Base-by-base conservation (phyloP, 2,888 invertebrate genomes). In the Erebia aethiops region DNA sequence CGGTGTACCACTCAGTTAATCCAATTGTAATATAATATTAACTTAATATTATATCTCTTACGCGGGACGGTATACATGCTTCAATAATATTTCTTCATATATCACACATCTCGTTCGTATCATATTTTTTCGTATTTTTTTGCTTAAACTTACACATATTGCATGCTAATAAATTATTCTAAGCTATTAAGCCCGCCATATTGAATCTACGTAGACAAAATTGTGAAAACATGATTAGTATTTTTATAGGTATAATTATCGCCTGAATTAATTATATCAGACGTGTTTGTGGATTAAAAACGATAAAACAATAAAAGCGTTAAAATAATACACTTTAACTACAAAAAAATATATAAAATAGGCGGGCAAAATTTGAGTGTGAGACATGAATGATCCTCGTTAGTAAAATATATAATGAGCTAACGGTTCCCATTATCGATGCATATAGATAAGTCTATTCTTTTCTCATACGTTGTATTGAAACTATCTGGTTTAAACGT, bases 131-230 rank as follows among this genome's bases (percentile, higher is more conserved):
- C 76, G 79, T 79, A 16, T 66, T 68, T 82, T 81, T 78, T 80
- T 81, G 78, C 78, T 82, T 84, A 80, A 84, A 81, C 82, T 82
- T 85, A 82, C 82, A 83, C 79, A 82, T 88, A 89, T 78, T 82
- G 89, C 91, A 91, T 92, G 92, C 92, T 91, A 90, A 91, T 92
- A 91, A 92, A 91, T 91, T 89, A 89, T 84, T 84, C 88, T 90
- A 91, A 87, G 84, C 88, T 88, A 86, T 76, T 60, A 68, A 76
- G 77, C 80, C 81, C 75, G 77, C 81, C 82, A 78, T 81, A 80
- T 82, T 83, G 84, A 84, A 83, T 82, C 78, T 77, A 76, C 76
- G 76, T 78, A 76, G 71, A 70, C 72, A 75, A 51, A 67, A 71
- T 66, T 71, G 72, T 76, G 70, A 75, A 69, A 71, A 72, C 70